These are phyloP conservation scores for Eurypyga helias DNA, from an alignment of 2,113 vertebrate species.

Conservation along the genomic window DNA sequence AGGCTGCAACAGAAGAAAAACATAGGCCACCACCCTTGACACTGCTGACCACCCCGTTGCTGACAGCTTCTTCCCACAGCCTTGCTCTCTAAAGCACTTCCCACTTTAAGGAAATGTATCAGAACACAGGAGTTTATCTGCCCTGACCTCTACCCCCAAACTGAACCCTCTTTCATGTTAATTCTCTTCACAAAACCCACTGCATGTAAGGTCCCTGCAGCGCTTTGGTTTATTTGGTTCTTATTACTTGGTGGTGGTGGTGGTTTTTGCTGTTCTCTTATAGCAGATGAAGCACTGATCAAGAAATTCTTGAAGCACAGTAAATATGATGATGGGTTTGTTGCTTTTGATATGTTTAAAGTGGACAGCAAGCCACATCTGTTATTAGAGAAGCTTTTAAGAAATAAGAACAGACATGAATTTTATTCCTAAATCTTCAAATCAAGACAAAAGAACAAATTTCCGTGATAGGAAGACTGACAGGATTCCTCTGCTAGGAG, in stretches of 20 bases:
- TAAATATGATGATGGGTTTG: neutral
- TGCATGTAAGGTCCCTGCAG: conserved; percentile 69
- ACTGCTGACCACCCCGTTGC: conserved; percentile 53
- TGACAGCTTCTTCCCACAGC: conserved; percentile 78
- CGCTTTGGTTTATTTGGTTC: conserved; percentile 68
- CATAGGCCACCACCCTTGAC: conserved; percentile 73
- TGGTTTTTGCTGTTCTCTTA: neutral
- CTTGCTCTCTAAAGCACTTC: conserved; percentile 61
- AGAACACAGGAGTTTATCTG: conserved; percentile 80
- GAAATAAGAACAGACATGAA: neutral
- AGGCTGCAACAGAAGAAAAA: conserved; percentile 73
- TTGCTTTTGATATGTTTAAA: neutral
- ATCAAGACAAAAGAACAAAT: neutral
- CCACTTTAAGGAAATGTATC: conserved; percentile 78
- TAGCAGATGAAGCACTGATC: conserved; percentile 42
- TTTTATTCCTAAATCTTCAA: neutral
- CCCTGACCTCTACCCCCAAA: conserved; percentile 74
- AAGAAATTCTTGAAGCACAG: conserved; percentile 5
- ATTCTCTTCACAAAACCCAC: conserved; percentile 78
- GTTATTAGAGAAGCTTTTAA: neutral
- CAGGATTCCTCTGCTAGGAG: neutral
- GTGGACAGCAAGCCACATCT: neutral
- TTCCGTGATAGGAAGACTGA: neutral
- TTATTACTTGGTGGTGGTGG: conserved; percentile 32
- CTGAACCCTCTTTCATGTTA: conserved; percentile 82